Conservation (phyloP, 2,113 vertebrate species). For the Microcebus ravelobensis region DNA sequence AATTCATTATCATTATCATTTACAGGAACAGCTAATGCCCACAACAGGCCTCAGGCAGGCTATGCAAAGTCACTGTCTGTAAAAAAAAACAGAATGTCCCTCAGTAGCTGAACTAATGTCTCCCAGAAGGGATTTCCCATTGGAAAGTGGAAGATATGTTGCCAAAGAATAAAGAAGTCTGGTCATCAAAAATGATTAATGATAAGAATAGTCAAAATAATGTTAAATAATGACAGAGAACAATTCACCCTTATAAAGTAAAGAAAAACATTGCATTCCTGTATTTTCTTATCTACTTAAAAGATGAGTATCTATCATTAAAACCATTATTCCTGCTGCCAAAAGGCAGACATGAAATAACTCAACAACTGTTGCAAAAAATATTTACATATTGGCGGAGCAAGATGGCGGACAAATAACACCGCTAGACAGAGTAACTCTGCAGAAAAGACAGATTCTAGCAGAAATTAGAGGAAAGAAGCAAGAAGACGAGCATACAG, state of each 20-base stretch:
- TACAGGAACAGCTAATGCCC: constrained; percentile 38
- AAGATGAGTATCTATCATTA: constrained; percentile 54
- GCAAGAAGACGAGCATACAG: no score
- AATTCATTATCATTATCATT: constrained; percentile 31
- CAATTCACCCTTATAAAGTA: not conserved
- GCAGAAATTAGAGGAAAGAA: no score
- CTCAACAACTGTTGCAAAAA: constrained; percentile 16
- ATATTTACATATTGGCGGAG: no score
- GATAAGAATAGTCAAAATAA: constrained; percentile 49
- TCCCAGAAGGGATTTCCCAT: constrained; percentile 45
- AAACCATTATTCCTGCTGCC: constrained; percentile 64
- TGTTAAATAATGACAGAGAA: constrained; percentile 38
- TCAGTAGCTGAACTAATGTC: not conserved
- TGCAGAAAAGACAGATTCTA: no score
- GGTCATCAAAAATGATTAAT: constrained; percentile 52
- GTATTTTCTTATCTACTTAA: constrained; percentile 36
- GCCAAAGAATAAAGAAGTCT: constrained; percentile 24
- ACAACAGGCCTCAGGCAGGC: not conserved
- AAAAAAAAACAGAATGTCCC: not conserved
- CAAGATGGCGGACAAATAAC: no score
- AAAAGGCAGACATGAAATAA: constrained; percentile 53
- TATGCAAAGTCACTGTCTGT: not conserved
- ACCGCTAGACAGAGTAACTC: no score
- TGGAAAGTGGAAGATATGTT: not conserved
- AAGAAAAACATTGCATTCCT: constrained; percentile 30